Evolutionary conservation across 2,113 vertebrate species (phyloP).

Genomic region (Suricata suricatta): DNA sequence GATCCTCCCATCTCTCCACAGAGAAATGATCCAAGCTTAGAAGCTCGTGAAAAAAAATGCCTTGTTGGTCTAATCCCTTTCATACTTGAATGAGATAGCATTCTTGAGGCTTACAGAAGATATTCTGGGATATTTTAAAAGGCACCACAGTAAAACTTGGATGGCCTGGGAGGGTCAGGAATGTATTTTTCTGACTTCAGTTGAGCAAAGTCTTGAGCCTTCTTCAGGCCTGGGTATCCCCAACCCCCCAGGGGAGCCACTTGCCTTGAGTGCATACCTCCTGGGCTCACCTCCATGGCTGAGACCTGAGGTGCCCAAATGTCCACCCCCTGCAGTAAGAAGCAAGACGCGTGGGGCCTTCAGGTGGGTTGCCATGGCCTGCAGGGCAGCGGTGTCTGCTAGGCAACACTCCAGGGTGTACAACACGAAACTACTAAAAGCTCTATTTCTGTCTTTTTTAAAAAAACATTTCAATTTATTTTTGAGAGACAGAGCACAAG

Average conservation of each 20-base stretch:
- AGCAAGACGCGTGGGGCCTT: background rate
- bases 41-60: conserved; percentile 1
- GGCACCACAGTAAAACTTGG: background rate
- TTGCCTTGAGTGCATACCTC: background rate
- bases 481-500: too few relatives aligned
- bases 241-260: background rate
- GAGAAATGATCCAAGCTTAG: background rate
- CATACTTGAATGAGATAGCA: background rate
- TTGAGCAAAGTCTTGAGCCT: background rate
- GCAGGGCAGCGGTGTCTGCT: background rate
- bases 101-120: background rate
- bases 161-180: background rate
- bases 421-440: background rate
- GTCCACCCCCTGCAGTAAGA: background rate
- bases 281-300: background rate
- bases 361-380: background rate
- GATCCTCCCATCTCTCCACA: background rate
- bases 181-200: background rate
- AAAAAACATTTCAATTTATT: too few relatives aligned
- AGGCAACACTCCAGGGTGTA: background rate
- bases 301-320: background rate
- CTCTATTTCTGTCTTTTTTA: background rate
- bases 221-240: background rate
- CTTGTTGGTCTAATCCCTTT: conserved; percentile 3
- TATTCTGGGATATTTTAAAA: conserved; percentile 3